Evolutionary conservation across 2,113 vertebrate species (phyloP), one percentile per base, ranked within the genome.

Genomic region (Thinocorus orbignyianus): DNA sequence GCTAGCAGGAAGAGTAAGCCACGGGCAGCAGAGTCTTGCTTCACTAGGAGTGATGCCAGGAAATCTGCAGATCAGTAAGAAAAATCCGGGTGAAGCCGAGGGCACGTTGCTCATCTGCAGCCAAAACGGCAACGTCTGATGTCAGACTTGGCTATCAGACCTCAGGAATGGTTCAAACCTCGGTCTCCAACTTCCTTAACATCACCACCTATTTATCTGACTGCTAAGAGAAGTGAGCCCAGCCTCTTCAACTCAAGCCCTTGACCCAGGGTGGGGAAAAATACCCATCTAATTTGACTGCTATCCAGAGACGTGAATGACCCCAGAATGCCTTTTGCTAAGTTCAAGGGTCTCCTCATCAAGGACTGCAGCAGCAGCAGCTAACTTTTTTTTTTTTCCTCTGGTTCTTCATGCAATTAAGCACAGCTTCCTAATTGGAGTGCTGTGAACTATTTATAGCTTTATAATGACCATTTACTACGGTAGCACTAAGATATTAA

Each of bases 391-490:
- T 14, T 91, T 84, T 24, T 26, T 79, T 14, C 23, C 79, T 37
- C 33, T 18, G 20, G 4, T 33, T 44, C 42, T 51, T 52, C 17
- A 6, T 37, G 31, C 81, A 95, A 57, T 94, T 94, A 92, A 95
- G 81, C 49, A 39, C 66, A 69, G 70, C 44, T 85, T 52, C 84
- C 70, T 95, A 95, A 97, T 54, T 94, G 78, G 65, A 95, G 69
- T 14, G 52, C 41, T 78, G 42, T 44, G 72, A 91, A 62, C 86
- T 93, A 87, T 95, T 96, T 95, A 95, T 91, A 93, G 95, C 84
- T 77, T 80, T 52, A 23, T 90, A 91, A 93, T 91, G 90, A 90
- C 81, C 79, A 0, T 82, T 91, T 62, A 41, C 30, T 61, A 84
- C 0, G 0, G 66, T 9, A 65, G 62, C 71, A 66, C 71, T 77